Percentiles rank a stretch among this genome's conserved stretches.
phyloP scores from a whole-genome alignment of 2,888 invertebrate species.

The Hecatera dysodea region DNA sequence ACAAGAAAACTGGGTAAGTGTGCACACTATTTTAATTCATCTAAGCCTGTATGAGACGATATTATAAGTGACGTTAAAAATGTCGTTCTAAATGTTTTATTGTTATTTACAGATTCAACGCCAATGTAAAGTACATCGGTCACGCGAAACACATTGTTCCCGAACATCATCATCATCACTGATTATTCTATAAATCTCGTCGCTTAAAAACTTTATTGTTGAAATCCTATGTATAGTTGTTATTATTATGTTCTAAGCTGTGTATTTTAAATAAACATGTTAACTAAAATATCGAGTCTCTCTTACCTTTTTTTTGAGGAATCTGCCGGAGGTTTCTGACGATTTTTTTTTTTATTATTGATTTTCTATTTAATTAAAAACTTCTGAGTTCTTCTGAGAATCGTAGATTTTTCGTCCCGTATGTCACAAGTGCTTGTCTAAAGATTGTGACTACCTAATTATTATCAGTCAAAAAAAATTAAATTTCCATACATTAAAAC shows the following conservation, averaged over 20 bases:
- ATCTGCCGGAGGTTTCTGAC: too few relatives aligned
- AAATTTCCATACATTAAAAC: too few relatives aligned
- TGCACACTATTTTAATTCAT: not conserved
- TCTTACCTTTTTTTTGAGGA: too few relatives aligned
- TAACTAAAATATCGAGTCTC: constrained; percentile 5
- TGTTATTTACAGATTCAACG: constrained; percentile 71
- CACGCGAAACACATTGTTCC: constrained; percentile 66
- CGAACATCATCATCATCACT: constrained; percentile 61
- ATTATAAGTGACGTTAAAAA: too few relatives aligned
- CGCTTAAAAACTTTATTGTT: constrained; percentile 26
- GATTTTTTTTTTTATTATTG: too few relatives aligned
- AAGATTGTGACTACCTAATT: too few relatives aligned
- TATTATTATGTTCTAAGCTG: constrained; percentile 13
- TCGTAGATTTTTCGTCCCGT: too few relatives aligned
- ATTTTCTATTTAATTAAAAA: too few relatives aligned
- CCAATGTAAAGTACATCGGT: constrained; percentile 67
- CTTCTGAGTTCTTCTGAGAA: too few relatives aligned
- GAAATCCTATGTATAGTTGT: constrained; percentile 24
- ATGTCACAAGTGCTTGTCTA: too few relatives aligned
- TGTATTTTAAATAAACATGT: constrained; percentile 45
- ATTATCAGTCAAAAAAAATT: too few relatives aligned
- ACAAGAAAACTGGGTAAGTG: constrained; percentile 72
- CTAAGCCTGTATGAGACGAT: not conserved
- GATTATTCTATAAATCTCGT: not conserved
- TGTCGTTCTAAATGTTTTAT: not conserved